Evolutionary conservation across 2,113 vertebrate genomes (phyloP).

Genomic region (Dasyprocta punctata): DNA sequence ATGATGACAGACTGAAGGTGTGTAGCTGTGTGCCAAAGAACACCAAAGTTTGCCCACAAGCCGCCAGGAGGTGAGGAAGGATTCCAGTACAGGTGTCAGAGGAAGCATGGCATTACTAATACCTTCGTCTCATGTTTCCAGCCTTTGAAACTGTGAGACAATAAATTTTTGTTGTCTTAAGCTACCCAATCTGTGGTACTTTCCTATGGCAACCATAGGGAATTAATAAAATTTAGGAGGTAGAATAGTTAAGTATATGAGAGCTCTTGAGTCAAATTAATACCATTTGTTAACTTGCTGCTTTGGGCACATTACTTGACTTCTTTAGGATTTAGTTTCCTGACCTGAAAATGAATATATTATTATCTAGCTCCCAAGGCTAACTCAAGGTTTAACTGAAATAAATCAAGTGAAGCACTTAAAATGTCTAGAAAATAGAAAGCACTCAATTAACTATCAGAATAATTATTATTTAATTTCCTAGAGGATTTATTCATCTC

Average conservation of each 20-base stretch:
- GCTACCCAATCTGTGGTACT: not conserved
- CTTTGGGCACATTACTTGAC: not conserved
- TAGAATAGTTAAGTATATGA: not conserved
- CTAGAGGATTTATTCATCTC: not conserved
- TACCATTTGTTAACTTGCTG: not conserved
- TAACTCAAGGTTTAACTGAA: not conserved
- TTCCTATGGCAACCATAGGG: not conserved
- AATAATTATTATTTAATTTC: slow-evolving; percentile 26
- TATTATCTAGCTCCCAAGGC: not conserved
- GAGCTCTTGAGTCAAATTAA: not conserved
- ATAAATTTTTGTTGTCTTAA: not conserved
- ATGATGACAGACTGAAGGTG: not conserved
- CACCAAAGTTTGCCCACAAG: not conserved
- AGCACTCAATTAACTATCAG: not conserved
- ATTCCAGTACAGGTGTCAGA: not conserved
- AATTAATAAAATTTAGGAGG: not conserved
- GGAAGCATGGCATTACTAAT: rapidly evolving
- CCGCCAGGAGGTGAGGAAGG: not conserved
- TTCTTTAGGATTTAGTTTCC: slow-evolving; percentile 32
- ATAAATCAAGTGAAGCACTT: slow-evolving; percentile 1
- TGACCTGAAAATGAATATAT: not conserved
- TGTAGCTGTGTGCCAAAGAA: too few species aligned
- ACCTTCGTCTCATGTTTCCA: not conserved
- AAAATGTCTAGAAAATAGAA: not conserved
- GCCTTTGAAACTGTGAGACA: not conserved